phyloP scores from a whole-genome alignment of 2,113 vertebrate species.

The Bostrychus sinensis region DNA sequence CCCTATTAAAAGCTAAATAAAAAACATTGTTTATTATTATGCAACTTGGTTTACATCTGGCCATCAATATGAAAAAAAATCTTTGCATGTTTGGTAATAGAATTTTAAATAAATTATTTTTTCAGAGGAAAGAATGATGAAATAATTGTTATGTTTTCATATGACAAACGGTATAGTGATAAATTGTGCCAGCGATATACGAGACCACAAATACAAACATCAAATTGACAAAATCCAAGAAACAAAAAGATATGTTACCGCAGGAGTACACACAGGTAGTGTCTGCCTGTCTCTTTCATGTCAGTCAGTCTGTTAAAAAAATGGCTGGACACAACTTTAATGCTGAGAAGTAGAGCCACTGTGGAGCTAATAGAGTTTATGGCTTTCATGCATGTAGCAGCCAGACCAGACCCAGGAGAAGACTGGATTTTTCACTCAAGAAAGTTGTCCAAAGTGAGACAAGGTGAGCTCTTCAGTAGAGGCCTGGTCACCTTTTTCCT shows the following conservation, averaged over 20 bases:
- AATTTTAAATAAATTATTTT: conserved; percentile 11
- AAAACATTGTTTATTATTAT: conserved; percentile 69
- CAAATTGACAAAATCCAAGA: too few relatives aligned
- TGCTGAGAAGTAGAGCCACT: too few relatives aligned
- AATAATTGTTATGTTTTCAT: background rate
- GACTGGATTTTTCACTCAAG: conserved; percentile 59
- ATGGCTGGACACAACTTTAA: too few relatives aligned
- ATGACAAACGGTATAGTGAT: too few relatives aligned
- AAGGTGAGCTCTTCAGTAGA: conserved; percentile 43
- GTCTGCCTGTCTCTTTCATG: background rate
- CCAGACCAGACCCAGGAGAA: too few relatives aligned
- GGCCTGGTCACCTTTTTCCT: conserved; percentile 81
- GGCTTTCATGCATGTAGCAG: too few relatives aligned
- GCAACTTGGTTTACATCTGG: conserved; percentile 23
- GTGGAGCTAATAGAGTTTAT: too few relatives aligned
- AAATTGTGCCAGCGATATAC: too few relatives aligned
- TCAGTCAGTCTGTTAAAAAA: background rate
- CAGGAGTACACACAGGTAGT: too few relatives aligned
- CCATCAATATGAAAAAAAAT: conserved; percentile 6
- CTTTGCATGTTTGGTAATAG: background rate
- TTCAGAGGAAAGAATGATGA: background rate
- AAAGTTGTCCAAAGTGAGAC: conserved; percentile 77
- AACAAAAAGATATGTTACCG: background rate
- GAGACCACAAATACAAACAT: too few relatives aligned
- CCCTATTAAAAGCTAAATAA: conserved; percentile 39